Base-by-base conservation (phyloP, 37 sponge, comb jelly and placozoan genomes). In the Petrosia ficiformis region DNA sequence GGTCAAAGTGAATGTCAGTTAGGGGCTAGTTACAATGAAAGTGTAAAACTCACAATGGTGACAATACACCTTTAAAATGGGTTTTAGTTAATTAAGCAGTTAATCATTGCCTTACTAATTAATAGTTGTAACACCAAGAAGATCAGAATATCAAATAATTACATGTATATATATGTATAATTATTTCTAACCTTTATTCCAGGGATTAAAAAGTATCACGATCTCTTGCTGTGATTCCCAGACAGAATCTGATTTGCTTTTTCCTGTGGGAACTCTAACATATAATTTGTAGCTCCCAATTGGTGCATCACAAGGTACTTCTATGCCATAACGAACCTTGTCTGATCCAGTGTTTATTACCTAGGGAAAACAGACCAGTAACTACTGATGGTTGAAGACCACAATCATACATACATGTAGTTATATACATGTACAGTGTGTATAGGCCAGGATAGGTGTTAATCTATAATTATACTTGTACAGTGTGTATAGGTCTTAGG, bases 161-260 rank as follows among this genome's bases (percentile, higher is more conserved):
- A 19, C 16, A 19, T 48, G 54, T 48, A 10, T 19, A 48, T 48
- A 16, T 48, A 48, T 48, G 10, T 10, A 19, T 48, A 16, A n/a
- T 10, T 48, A 16, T 10, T 48, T 48, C 58, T 32, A 29, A 73
- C 74, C 37, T 33, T 42, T 42, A 25, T 29, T 29, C 76, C 76
- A 75, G 2, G 76, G 76, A 42, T 75, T 75, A 59, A 75, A 75
- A 25, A 75, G 64, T 1, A 75, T 24, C 63, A 75, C 76, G 16
- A 75, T 5, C 3, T 75, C 76, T 39, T 4, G 3, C 33, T 58
- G 8, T 10, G 6, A 1, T 21, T 59, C 39, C 19, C 22, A 56
- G 22, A 29, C 54, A 1, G 21, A 22, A n/a, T 32, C 57, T 2
- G 22, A 3, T 24, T 31, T 32, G 63, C n/a, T 61, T 5, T n/a